Conservation (phyloP, 1,140 invertebrate species). For the Contarinia nasturtii region DNA sequence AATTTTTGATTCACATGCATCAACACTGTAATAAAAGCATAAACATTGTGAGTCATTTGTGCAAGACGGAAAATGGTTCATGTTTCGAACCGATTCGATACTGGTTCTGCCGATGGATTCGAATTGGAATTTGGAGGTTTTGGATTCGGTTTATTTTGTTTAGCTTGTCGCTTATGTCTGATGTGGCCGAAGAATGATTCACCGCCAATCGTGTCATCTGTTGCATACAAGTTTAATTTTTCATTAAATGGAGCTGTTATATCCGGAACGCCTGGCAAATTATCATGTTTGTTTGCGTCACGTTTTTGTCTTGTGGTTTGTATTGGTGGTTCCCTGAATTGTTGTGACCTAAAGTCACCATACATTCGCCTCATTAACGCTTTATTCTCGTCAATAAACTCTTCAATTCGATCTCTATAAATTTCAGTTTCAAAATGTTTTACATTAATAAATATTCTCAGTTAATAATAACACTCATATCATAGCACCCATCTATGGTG, state of each 20-base stretch:
- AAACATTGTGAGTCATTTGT: background rate
- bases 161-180: constrained; percentile 30
- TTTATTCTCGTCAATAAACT: constrained; percentile 85
- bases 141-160: constrained; percentile 2
- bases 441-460: too few species aligned
- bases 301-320: constrained; percentile 29
- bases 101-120: background rate
- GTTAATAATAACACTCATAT: too few species aligned
- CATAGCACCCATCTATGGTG: too few species aligned
- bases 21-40: constrained; percentile 38
- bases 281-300: constrained; percentile 29
- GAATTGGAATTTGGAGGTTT: background rate
- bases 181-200: constrained; percentile 33
- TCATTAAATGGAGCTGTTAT: constrained; percentile 24
- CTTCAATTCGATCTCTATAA: constrained; percentile 71
- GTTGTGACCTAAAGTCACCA: constrained; percentile 51
- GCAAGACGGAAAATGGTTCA: background rate
- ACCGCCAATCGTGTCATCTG: constrained; percentile 11
- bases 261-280: constrained; percentile 27
- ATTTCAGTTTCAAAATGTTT: too few species aligned
- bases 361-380: constrained; percentile 84
- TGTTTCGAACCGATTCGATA: too few species aligned
- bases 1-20: constrained; percentile 79
- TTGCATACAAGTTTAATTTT: constrained; percentile 13
- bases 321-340: constrained; percentile 28